Evolutionary conservation across 2,113 vertebrate genomes (phyloP).

Genomic region (Dendropsophus ebraccatus): DNA sequence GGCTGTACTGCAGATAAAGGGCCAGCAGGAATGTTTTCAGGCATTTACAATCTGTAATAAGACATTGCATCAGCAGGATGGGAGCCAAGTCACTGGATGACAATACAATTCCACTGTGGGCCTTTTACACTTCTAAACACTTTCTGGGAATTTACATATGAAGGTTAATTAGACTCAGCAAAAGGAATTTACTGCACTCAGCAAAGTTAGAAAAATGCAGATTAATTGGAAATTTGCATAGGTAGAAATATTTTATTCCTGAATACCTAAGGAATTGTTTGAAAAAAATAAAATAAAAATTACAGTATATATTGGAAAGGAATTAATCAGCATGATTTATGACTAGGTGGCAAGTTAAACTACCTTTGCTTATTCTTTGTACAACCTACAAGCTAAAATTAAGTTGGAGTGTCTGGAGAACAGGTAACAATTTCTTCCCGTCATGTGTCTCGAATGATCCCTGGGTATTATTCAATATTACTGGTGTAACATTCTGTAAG

Average conservation of each 20-base stretch:
- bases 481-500: not conserved
- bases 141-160: slow-evolving; percentile 28
- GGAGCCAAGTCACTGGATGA: not conserved
- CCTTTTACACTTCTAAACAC: slow-evolving; percentile 37
- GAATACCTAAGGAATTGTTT: not conserved
- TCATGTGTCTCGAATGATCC: not conserved
- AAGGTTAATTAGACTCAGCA: slow-evolving; percentile 50
- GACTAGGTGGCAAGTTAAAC: slow-evolving; percentile 12
- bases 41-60: slow-evolving; percentile 33
- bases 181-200: slow-evolving; percentile 38
- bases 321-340: slow-evolving; percentile 46
- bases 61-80: slow-evolving; percentile 28
- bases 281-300: not conserved
- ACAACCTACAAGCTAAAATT: slow-evolving; percentile 49
- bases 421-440: not conserved
- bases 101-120: slow-evolving; percentile 36
- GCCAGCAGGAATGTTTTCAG: slow-evolving; percentile 1
- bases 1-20: slow-evolving; percentile 8
- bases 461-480: not conserved
- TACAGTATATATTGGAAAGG: slow-evolving; percentile 1
- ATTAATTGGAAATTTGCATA: slow-evolving; percentile 41
- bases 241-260: slow-evolving; percentile 39
- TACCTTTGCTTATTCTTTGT: slow-evolving; percentile 18
- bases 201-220: slow-evolving; percentile 37
- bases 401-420: not conserved